phyloP scores from a whole-genome alignment of 1,140 invertebrate species.

The Drosophila insularis region DNA sequence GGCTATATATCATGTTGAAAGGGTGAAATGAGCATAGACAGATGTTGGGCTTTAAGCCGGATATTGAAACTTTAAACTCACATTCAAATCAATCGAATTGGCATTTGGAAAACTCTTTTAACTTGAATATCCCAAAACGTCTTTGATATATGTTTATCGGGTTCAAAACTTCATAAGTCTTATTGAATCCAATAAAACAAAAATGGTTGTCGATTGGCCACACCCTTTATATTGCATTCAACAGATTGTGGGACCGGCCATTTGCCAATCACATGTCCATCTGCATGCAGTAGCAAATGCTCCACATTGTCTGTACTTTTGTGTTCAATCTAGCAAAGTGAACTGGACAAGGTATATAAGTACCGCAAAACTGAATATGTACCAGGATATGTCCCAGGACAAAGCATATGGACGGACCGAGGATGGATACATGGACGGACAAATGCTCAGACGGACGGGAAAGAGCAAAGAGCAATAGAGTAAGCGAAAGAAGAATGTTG shows the following conservation, averaged over 20 bases:
- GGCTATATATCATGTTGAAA: conserved; percentile 31
- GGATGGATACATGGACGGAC: conserved; percentile 12
- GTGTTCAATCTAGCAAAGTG: conserved; percentile 47
- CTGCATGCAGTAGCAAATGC: conserved; percentile 17
- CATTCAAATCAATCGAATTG: background rate
- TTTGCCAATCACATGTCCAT: conserved; percentile 15
- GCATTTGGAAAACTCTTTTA: background rate
- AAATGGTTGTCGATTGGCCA: background rate
- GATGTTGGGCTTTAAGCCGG: background rate
- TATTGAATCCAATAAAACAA: background rate
- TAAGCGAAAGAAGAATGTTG: conserved; percentile 68
- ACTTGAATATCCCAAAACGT: too few species aligned
- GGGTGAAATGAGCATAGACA: background rate
- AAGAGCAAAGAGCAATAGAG: conserved; percentile 43
- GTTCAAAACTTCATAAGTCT: background rate
- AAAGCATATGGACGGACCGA: conserved; percentile 13
- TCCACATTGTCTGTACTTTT: background rate
- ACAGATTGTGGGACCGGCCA: background rate
- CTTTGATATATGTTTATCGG: too few species aligned
- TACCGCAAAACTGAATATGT: conserved; percentile 43
- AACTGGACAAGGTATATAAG: conserved; percentile 37
- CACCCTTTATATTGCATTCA: conserved; percentile 11
- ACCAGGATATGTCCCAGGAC: conserved; percentile 25
- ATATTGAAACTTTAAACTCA: background rate
- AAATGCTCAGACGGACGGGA: conserved; percentile 6